phyloP scores from a whole-genome alignment of 2,888 invertebrate species.

The Acrobasis consociella region DNA sequence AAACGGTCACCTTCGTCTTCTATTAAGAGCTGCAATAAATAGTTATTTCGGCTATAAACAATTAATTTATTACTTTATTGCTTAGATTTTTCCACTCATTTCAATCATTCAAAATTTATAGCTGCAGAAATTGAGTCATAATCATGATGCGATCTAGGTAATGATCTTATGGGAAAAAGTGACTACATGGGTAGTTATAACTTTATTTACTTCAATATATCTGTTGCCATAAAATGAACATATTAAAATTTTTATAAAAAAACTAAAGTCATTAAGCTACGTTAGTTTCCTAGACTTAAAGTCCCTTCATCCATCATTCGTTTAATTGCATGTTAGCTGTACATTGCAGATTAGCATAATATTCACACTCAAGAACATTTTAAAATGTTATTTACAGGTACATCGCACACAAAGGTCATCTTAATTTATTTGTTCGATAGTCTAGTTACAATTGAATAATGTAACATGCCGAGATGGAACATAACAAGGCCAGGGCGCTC shows the following conservation, averaged over 20 bases:
- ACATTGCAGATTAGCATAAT: slow-evolving; percentile 1
- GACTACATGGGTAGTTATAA: too few relatives aligned
- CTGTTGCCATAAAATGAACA: too few relatives aligned
- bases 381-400: slow-evolving; percentile 19
- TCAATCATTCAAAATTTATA: too few relatives aligned
- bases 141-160: too few relatives aligned
- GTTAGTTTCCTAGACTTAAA: background rate
- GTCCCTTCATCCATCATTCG: background rate
- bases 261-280: too few relatives aligned
- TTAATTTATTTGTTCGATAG: slow-evolving; percentile 37
- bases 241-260: too few relatives aligned
- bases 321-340: background rate
- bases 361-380: slow-evolving; percentile 13
- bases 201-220: too few relatives aligned
- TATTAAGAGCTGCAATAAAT: background rate
- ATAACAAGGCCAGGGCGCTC: slow-evolving; percentile 73
- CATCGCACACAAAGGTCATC: slow-evolving; percentile 30
- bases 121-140: too few relatives aligned
- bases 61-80: background rate
- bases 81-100: background rate
- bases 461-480: slow-evolving; percentile 65
- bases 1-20: slow-evolving; percentile 10
- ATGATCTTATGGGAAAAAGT: too few relatives aligned
- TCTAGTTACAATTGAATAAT: slow-evolving; percentile 59
- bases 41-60: background rate